These are phyloP conservation scores for Myotis findleyi DNA, from an alignment of 2,797 vertebrate genomes.

Conservation along the genomic window DNA sequence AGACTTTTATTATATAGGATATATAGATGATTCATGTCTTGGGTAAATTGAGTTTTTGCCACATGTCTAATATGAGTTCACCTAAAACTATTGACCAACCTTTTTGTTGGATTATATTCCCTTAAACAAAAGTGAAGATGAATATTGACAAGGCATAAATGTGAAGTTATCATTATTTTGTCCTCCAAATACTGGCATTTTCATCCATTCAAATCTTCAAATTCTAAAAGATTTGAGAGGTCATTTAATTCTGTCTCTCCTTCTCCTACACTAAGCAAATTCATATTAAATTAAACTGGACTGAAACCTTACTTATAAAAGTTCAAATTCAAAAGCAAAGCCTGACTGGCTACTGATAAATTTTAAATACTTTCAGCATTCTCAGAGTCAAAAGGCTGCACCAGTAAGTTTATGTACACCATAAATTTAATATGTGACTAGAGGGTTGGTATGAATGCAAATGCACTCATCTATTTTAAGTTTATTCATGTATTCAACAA, in stretches of 20 bases:
- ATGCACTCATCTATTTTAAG: background rate
- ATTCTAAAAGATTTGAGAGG: background rate
- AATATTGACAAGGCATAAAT: background rate
- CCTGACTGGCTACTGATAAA: background rate
- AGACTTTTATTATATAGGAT: too few species aligned
- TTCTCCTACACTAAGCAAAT: background rate
- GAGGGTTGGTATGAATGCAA: background rate
- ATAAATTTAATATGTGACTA: slow-evolving; percentile 19
- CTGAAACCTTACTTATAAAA: background rate
- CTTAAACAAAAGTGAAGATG: slow-evolving; percentile 6
- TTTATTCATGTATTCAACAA: slow-evolving; percentile 23
- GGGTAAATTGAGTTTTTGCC: background rate
- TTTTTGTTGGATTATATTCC: background rate
- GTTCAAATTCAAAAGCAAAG: background rate
- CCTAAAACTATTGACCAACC: background rate
- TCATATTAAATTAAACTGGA: background rate
- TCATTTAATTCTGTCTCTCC: background rate
- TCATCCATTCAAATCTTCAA: slow-evolving; percentile 27
- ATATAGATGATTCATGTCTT: background rate
- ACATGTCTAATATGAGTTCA: background rate
- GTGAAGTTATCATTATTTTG: slow-evolving; percentile 10
- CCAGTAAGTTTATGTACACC: background rate
- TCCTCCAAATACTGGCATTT: background rate
- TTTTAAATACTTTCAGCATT: slow-evolving; percentile 6
- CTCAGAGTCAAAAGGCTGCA: background rate